These are phyloP conservation scores for Platorchestia sp. DNA, from an alignment of 1,140 invertebrate species.

Conservation along the genomic window DNA sequence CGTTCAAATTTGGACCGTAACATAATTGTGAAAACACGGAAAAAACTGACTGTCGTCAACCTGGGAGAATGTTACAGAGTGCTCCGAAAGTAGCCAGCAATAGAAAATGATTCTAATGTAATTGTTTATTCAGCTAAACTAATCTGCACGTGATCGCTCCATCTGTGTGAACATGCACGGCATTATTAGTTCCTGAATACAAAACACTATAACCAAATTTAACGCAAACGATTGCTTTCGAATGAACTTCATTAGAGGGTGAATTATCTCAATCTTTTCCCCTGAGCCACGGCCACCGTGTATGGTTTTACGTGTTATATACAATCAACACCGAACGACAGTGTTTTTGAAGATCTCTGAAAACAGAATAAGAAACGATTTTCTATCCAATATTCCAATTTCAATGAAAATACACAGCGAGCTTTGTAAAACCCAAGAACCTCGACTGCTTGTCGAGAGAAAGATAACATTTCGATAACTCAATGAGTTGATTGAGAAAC, in stretches of 20 bases:
- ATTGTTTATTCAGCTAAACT: neutral
- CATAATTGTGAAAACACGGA: neutral
- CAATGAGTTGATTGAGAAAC: neutral
- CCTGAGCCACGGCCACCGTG: neutral
- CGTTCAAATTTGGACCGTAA: neutral
- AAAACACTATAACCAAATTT: neutral
- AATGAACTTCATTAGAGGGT: neutral
- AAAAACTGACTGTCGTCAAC: neutral
- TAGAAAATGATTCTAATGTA: neutral
- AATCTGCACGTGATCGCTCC: neutral
- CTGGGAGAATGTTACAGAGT: neutral
- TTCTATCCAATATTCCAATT: neutral
- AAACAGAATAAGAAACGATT: neutral
- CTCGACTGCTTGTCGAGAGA: neutral
- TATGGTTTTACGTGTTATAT: neutral
- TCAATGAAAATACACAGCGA: too few relatives aligned
- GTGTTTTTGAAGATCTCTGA: neutral
- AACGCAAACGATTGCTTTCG: neutral
- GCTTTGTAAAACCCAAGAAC: neutral
- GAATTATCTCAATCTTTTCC: neutral
- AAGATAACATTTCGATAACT: too few relatives aligned
- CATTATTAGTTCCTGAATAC: neutral
- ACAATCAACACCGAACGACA: neutral
- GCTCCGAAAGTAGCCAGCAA: neutral
- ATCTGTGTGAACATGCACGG: neutral